Conservation (phyloP, 2,797 vertebrate species). For the Furcifer pardalis region DNA sequence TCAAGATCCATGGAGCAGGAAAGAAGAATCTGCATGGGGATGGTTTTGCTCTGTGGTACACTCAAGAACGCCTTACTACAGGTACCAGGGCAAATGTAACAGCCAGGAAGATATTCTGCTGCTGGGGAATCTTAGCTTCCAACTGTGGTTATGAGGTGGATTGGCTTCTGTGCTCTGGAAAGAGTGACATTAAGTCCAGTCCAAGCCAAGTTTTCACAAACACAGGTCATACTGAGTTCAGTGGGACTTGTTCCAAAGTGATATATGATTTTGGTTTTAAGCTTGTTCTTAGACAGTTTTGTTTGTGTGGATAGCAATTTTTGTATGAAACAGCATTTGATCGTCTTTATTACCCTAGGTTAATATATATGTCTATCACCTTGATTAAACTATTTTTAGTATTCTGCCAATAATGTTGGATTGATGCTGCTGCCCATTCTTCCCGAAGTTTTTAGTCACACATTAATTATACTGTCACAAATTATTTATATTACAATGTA, state of each 20-base stretch:
- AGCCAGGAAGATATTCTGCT: neutral
- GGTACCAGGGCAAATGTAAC: constrained; percentile 69
- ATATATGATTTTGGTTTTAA: neutral
- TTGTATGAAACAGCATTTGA: neutral
- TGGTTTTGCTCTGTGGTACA: constrained; percentile 95
- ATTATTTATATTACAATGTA: neutral
- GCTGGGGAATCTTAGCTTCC: neutral
- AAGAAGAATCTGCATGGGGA: constrained; percentile 98
- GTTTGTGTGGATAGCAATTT: neutral
- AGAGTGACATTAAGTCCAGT: neutral
- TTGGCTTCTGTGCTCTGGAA: neutral
- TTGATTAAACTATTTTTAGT: neutral
- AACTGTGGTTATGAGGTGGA: neutral
- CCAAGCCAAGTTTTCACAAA: neutral
- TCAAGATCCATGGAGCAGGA: constrained; percentile 91
- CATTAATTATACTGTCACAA: neutral
- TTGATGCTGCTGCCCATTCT: neutral
- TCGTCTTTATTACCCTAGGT: neutral
- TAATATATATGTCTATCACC: neutral
- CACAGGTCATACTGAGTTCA: neutral
- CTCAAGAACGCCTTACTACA: constrained; percentile 88
- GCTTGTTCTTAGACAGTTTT: neutral
- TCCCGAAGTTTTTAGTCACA: neutral
- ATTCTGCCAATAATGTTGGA: neutral
- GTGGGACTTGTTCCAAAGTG: neutral